Conservation (phyloP, 1,140 invertebrate species). For the Drosophila ananassae region DNA sequence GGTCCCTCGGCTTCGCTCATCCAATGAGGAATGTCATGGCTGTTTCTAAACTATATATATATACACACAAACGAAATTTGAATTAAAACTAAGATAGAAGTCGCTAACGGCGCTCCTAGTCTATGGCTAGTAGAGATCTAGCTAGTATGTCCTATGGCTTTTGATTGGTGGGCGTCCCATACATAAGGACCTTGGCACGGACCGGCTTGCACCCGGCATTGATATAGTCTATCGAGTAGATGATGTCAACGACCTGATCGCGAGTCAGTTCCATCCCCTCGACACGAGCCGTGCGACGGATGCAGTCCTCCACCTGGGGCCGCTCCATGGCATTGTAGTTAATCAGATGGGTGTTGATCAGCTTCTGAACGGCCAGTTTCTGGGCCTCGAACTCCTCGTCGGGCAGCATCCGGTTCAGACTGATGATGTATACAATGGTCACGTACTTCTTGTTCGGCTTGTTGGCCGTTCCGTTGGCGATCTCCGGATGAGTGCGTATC, state of each 20-base stretch:
- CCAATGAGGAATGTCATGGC: too few relatives aligned
- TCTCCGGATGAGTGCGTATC: not conserved
- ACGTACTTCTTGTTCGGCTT: slow-evolving; percentile 17
- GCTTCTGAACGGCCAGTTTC: not conserved
- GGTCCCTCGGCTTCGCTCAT: too few relatives aligned
- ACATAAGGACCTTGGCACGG: slow-evolving; percentile 52
- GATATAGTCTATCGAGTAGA: slow-evolving; percentile 14
- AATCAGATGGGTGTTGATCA: slow-evolving; percentile 27
- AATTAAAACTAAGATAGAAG: not conserved
- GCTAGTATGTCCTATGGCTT: not conserved
- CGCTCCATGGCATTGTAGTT: slow-evolving; percentile 26
- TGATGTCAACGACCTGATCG: slow-evolving; percentile 20
- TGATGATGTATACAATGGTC: slow-evolving; percentile 54
- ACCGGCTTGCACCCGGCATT: slow-evolving; percentile 56
- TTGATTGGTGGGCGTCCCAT: slow-evolving; percentile 8
- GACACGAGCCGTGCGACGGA: slow-evolving; percentile 28
- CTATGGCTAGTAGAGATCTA: too few relatives aligned
- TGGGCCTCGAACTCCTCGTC: slow-evolving; percentile 12
- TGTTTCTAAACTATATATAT: too few relatives aligned
- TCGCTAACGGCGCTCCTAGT: not conserved
- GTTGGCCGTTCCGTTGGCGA: not conserved
- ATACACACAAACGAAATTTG: too few relatives aligned
- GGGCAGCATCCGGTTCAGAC: slow-evolving; percentile 30
- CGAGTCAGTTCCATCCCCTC: slow-evolving; percentile 15
- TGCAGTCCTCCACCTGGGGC: slow-evolving; percentile 36